These are phyloP conservation scores for Rhopalosiphum padi DNA, from an alignment of 1,140 invertebrate genomes.

Conservation along the genomic window DNA sequence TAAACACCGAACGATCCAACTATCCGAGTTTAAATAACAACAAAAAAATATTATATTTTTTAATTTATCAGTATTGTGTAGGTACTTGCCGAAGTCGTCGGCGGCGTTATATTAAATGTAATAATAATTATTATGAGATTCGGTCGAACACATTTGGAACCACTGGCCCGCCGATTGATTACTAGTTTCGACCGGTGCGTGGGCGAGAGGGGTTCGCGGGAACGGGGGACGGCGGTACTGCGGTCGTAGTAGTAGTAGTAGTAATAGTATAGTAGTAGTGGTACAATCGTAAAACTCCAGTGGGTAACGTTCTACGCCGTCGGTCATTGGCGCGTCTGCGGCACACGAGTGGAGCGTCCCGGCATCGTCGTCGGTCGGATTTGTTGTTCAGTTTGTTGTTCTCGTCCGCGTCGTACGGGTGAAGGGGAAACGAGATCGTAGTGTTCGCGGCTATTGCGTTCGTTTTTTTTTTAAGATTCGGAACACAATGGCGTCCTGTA, in stretches of 20 bases:
- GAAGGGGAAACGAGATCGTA: background rate
- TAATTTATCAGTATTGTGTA: too few relatives aligned
- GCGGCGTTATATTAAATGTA: too few relatives aligned
- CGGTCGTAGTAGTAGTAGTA: background rate
- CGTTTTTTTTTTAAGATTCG: background rate
- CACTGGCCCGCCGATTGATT: slow-evolving; percentile 54
- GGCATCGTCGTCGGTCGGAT: background rate
- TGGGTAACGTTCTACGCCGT: background rate
- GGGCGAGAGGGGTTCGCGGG: background rate
- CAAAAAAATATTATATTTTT: background rate
- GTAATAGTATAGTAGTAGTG: slow-evolving; percentile 4
- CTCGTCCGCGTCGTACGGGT: slow-evolving; percentile 20
- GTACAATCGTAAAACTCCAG: background rate
- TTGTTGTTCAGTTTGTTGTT: slow-evolving; percentile 27
- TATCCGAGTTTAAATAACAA: background rate
- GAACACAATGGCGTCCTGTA: background rate
- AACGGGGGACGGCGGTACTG: background rate
- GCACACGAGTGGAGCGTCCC: slow-evolving; percentile 29
- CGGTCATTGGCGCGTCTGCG: slow-evolving; percentile 53
- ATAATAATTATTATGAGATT: slow-evolving; percentile 19
- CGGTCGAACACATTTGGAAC: slow-evolving; percentile 27
- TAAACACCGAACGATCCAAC: background rate
- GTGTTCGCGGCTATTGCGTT: background rate
- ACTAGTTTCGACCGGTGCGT: slow-evolving; percentile 35
- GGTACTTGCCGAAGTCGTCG: too few relatives aligned